Evolutionary conservation across 2,797 vertebrate genomes (phyloP), one percentile per base, ranked within the genome.

Genomic region (Sebastes flavidus): DNA sequence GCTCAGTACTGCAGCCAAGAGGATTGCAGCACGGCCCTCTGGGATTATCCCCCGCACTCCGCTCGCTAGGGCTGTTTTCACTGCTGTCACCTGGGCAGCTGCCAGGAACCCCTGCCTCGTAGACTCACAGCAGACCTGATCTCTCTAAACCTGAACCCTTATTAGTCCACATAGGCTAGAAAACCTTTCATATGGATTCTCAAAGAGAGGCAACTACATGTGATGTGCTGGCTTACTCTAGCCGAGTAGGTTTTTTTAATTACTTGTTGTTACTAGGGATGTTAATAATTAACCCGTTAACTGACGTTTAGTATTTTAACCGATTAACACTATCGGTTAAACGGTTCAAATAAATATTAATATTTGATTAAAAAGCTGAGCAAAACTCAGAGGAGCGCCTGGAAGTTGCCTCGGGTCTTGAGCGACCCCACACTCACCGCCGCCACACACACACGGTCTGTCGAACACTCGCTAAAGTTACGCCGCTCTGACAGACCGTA

Each of bases 1-100:
- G 65, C 88, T 88, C 69, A 60, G 67, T 54, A 65, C 78, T 42
- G 83, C 76, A 88, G 87, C 95, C 92, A 94, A 93, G 89, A 93
- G 93, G 93, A 96, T 95, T 95, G 93, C 82, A 78, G 88, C 86
- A 65, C 81, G 88, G 89, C 85, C 91, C 82, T 88, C 72, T 73
- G 92, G 92, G 94, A 96, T 96, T 95, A 96, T 94, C 94, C 91
- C 82, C 86, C 61, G 25, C 87, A 73, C 82, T 81, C 85, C 34
- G 78, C 87, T 91, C 77, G n/a, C 87, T 63, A 65, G 59, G 84
- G 68, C 83, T 69, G 82, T 85, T 90, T 78, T 82, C 80, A 46
- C 88, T 77, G 80, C 85, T 70, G 82, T 92, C 88, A 89, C 88
- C 87, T 89, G 70, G 83, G 72, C 75, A 49, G 68, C 85, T 75